These are phyloP conservation scores for Cryptotis parvus DNA, from an alignment of 2,113 vertebrate genomes.

Conservation along the genomic window DNA sequence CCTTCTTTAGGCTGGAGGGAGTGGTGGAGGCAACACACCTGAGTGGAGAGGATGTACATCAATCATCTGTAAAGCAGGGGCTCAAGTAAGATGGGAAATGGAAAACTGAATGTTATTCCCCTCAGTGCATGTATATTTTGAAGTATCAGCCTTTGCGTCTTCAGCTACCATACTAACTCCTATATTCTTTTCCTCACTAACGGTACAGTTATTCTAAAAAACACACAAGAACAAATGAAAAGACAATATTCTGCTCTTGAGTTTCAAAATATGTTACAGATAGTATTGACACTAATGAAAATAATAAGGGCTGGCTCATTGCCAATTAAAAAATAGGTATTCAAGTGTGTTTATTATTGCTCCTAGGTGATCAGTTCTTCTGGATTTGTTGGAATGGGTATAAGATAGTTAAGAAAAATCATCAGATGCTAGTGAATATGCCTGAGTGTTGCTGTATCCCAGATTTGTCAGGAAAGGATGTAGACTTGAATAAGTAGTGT, in stretches of 20 bases:
- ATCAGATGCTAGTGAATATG: background rate
- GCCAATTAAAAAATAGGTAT: background rate
- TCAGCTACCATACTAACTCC: background rate
- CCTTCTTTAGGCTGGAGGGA: background rate
- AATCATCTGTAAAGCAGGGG: background rate
- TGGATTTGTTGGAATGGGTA: background rate
- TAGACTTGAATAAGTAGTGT: background rate
- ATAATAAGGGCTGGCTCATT: background rate
- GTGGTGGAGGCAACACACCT: fast-evolving
- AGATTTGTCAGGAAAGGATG: background rate
- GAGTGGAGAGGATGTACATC: background rate
- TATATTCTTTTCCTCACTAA: background rate
- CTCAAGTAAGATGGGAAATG: background rate
- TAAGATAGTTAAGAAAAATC: background rate
- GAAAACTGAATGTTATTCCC: background rate
- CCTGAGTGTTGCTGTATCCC: background rate
- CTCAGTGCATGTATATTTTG: background rate
- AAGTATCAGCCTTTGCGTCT: background rate
- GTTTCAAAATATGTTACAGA: constrained; percentile 16
- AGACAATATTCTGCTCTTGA: background rate
- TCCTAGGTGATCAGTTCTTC: background rate
- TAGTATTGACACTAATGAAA: background rate
- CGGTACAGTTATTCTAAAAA: background rate
- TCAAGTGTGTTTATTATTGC: background rate
- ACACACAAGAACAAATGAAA: constrained; percentile 1